Evolutionary conservation across 2,113 vertebrate genomes (phyloP).

Genomic region (human): DNA sequence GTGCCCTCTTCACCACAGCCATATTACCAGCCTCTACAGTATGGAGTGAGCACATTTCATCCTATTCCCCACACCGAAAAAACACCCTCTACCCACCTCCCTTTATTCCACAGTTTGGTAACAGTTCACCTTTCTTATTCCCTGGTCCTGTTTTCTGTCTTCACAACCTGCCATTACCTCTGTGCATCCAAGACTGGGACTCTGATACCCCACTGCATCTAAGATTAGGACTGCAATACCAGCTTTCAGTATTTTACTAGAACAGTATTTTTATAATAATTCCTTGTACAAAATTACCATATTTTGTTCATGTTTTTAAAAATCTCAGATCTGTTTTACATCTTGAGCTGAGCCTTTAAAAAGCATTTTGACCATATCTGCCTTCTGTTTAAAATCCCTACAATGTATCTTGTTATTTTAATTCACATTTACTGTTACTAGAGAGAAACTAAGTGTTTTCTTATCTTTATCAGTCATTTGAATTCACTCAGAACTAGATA

Average conservation of each 20-base stretch:
- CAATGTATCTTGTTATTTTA: background rate
- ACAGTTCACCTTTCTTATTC: background rate
- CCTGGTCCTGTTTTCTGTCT: background rate
- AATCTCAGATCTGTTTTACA: background rate
- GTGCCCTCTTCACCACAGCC: background rate
- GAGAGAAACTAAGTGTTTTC: background rate
- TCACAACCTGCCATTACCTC: background rate
- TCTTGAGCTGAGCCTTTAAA: slow-evolving; percentile 20
- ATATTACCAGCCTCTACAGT: background rate
- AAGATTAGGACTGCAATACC: background rate
- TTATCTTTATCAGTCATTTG: background rate
- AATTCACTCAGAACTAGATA: background rate
- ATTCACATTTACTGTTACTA: background rate
- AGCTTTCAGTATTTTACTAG: background rate
- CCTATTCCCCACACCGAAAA: background rate
- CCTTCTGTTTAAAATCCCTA: background rate
- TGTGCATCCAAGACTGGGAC: background rate
- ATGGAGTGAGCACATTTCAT: background rate
- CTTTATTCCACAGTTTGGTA: background rate
- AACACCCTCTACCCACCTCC: background rate
- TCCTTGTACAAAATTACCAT: background rate
- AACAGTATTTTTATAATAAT: background rate
- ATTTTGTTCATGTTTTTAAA: slow-evolving; percentile 3
- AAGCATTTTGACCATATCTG: background rate
- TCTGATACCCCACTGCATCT: background rate